Evolutionary conservation across 2,888 invertebrate species (phyloP).

Genomic region (Ormia ochracea): DNA sequence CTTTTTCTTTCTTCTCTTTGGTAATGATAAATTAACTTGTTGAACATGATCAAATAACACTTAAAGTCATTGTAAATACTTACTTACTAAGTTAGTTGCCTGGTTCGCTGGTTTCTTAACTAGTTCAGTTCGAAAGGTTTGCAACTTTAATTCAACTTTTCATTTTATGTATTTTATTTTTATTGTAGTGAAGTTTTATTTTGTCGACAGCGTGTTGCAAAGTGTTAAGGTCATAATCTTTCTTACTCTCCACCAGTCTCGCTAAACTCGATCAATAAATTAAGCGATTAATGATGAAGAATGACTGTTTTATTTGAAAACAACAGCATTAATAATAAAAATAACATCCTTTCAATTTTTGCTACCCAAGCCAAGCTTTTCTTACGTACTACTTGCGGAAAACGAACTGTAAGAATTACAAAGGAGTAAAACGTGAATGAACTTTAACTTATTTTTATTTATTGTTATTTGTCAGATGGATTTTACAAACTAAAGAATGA

Average conservation of each 20-base stretch:
- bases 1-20: neutral
- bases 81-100: neutral
- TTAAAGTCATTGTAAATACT: constrained; percentile 16
- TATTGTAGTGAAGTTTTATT: neutral
- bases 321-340: constrained; percentile 2
- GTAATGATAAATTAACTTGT: constrained; percentile 46
- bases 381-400: neutral
- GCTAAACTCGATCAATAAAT: constrained; percentile 41
- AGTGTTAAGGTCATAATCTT: constrained; percentile 49
- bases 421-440: constrained; percentile 45
- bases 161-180: neutral
- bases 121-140: constrained; percentile 34
- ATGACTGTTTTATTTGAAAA: constrained; percentile 8
- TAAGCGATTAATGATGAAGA: constrained; percentile 50
- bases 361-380: neutral
- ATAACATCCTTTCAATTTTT: constrained; percentile 20
- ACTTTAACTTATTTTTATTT: constrained; percentile 45
- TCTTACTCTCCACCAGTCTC: constrained; percentile 29
- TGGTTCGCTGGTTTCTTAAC: neutral
- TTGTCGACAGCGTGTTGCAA: constrained; percentile 44
- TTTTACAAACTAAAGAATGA: neutral
- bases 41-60: constrained; percentile 38
- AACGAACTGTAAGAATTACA: neutral
- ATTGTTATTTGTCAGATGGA: neutral
- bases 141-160: neutral